phyloP scores from a whole-genome alignment of 2,888 invertebrate species.

The Hermaeophaga mercurialis region DNA sequence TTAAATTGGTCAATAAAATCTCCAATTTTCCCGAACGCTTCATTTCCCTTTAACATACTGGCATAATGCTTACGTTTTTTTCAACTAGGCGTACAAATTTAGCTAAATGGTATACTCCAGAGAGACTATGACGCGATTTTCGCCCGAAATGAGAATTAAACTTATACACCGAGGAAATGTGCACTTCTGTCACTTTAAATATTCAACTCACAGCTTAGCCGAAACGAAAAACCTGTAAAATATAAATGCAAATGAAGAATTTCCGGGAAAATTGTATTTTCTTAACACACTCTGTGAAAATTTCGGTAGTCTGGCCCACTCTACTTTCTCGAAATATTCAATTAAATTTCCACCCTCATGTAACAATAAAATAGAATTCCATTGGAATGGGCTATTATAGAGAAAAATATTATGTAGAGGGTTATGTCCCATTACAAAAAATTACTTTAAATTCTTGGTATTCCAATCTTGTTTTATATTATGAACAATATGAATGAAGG shows the following conservation, averaged over 20 bases:
- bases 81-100: not conserved
- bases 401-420: too few species aligned
- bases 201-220: conserved; percentile 25
- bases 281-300: conserved; percentile 10
- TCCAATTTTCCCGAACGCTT: too few species aligned
- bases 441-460: too few species aligned
- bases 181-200: conserved; percentile 16
- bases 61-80: not conserved
- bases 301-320: not conserved
- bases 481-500: too few species aligned
- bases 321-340: conserved; percentile 1
- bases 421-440: too few species aligned
- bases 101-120: not conserved
- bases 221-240: conserved; percentile 24
- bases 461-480: too few species aligned
- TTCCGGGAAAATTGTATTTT: conserved; percentile 22
- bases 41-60: not conserved
- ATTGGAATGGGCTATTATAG: too few species aligned
- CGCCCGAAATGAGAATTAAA: not conserved
- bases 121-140: not conserved
- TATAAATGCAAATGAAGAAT: conserved; percentile 31
- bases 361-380: too few species aligned
- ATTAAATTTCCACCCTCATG: too few species aligned
- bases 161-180: too few species aligned
- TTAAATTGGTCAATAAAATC: too few species aligned